These are phyloP conservation scores for Gortyna flavago DNA, from an alignment of 2,888 invertebrate genomes.

Conservation along the genomic window DNA sequence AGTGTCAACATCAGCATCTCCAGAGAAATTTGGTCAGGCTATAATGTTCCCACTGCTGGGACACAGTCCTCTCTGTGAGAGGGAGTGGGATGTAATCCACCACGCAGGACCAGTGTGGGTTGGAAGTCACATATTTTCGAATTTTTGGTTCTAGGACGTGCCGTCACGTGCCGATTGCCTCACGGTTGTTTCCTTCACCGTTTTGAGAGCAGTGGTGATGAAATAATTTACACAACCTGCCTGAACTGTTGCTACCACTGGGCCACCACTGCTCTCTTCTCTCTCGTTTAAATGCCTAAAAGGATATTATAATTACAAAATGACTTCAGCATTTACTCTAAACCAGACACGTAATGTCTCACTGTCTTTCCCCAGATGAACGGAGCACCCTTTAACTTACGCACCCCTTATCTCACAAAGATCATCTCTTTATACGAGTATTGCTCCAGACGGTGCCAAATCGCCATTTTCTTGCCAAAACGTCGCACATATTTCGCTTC, in stretches of 20 bases:
- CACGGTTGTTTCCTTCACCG: no score
- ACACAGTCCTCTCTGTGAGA: no score
- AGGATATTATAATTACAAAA: background rate
- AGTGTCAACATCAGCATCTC: no score
- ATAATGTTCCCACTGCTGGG: no score
- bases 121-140: background rate
- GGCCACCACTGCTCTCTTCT: background rate
- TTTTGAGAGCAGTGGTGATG: no score
- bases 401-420: constrained; percentile 28
- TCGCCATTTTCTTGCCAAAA: constrained; percentile 55
- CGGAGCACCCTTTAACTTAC: constrained; percentile 19
- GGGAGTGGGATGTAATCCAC: background rate
- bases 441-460: constrained; percentile 52
- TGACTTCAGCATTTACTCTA: background rate
- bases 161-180: background rate
- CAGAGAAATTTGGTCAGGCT: no score
- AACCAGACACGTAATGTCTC: constrained; percentile 14
- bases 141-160: background rate
- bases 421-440: constrained; percentile 46
- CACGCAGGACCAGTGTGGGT: background rate
- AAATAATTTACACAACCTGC: no score
- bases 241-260: background rate
- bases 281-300: background rate
- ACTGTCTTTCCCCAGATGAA: constrained; percentile 6
- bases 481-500: constrained; percentile 30